Percentiles rank a stretch among this genome's conserved stretches.
These are phyloP conservation scores for Xenentodon cancila DNA, from an alignment of 2,797 vertebrate genomes.

Conservation along the genomic window DNA sequence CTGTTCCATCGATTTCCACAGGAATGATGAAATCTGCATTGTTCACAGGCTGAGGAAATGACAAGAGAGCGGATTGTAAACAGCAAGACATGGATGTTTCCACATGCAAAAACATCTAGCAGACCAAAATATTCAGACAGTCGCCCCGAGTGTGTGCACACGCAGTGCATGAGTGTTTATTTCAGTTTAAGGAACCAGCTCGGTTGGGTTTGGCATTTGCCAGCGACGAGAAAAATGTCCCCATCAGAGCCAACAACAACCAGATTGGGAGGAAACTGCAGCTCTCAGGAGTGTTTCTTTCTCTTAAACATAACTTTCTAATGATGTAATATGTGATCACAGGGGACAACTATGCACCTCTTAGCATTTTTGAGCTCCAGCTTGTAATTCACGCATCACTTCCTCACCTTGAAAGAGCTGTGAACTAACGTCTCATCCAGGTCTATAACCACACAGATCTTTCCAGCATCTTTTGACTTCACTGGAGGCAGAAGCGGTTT, in stretches of 20 bases:
- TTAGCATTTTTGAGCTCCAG: background rate
- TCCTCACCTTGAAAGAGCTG: conserved; percentile 92
- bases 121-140: conserved; percentile 1
- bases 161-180: conserved; percentile 22
- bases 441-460: conserved; percentile 94
- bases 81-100: background rate
- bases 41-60: conserved; percentile 87
- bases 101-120: background rate
- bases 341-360: conserved; percentile 6
- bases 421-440: conserved; percentile 94
- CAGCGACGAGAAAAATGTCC: conserved; percentile 40
- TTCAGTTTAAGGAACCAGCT: conserved; percentile 32
- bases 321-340: conserved; percentile 9
- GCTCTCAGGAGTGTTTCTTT: too few relatives aligned
- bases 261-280: too few relatives aligned
- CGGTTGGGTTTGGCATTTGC: conserved; percentile 35
- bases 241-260: conserved; percentile 33
- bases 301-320: conserved; percentile 15
- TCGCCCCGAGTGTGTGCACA: conserved; percentile 8
- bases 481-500: conserved; percentile 91
- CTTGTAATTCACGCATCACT: background rate
- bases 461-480: conserved; percentile 90
- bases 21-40: conserved; percentile 98
- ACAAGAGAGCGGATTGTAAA: background rate
- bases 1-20: conserved; percentile 94